Evolutionary conservation across 2,797 vertebrate genomes (phyloP), one percentile per base, ranked within the genome.

Genomic region (Gila robusta): DNA sequence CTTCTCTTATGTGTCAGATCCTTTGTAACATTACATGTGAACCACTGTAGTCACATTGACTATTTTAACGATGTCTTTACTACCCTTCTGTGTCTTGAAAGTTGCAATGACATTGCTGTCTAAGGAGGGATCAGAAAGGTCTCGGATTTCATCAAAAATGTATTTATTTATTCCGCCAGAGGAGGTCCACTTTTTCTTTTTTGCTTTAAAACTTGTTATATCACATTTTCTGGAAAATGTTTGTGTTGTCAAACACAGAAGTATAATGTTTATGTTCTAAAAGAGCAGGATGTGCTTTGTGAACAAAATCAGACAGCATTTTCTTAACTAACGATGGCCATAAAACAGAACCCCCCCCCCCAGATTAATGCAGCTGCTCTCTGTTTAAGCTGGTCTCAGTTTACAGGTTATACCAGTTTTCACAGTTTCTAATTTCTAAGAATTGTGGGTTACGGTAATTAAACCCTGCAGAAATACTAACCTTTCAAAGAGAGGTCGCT

Each of bases 331-430:
- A 81, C 92, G 87, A 87, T 83, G 21, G 89, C 88, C 90, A 83
- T 94, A 90, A 94, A 93, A 91, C 86, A 79, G 91, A 91, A 83
- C 90, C 91, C 90, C 32, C 32, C 32, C 35, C 35, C 35, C 35
- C 39, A 49, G 89, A 87, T 84, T 86, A 56, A 64, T 88, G 92
- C 93, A 95, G 94, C 94, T 94, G 93, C 92, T 93, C 88, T 85
- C 70, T 66, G 11, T 71, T 3, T 84, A 91, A 91, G 74, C 89
- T 89, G 70, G 70, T 91, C 90, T 90, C 89, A 90, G 87, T 86
- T 89, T 87, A 86, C 88, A 89, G 89, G 91, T 93, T 92, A 89
- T 90, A 88, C 91, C 59, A 49, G 88, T 92, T 92, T 93, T 84
- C 93, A 92, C 92, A 92, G 92, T 93, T 88, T 35, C 35, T 35